Conservation (phyloP, 1,140 invertebrate species). For the Anadara kagoshimensis region DNA sequence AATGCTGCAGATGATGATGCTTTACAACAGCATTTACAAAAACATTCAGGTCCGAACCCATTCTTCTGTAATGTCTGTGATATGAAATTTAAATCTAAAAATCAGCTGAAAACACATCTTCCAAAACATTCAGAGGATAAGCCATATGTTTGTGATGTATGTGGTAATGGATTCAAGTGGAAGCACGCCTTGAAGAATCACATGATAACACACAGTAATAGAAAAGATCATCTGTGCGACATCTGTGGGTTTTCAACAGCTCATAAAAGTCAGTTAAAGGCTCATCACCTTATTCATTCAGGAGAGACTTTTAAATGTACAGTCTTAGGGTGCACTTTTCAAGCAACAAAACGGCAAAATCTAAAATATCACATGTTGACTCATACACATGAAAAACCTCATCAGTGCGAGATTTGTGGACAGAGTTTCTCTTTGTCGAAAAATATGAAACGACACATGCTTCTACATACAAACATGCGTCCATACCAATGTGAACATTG, state of each 20-base stretch:
- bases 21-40: conserved; percentile 74
- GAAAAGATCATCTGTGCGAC: conserved; percentile 77
- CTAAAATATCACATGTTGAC: conserved; percentile 75
- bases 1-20: conserved; percentile 72
- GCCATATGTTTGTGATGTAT: conserved; percentile 78
- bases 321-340: conserved; percentile 72
- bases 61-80: conserved; percentile 78
- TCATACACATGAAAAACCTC: conserved; percentile 78
- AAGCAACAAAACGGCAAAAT: conserved; percentile 75
- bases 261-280: conserved; percentile 78
- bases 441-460: conserved; percentile 67
- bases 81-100: conserved; percentile 75
- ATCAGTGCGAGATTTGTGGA: conserved; percentile 80
- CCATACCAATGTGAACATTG: conserved; percentile 71
- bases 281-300: conserved; percentile 77
- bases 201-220: conserved; percentile 75
- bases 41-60: conserved; percentile 75
- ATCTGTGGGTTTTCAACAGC: conserved; percentile 78
- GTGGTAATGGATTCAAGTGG: conserved; percentile 79
- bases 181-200: conserved; percentile 77
- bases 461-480: conserved; percentile 59
- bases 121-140: conserved; percentile 76
- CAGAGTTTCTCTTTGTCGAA: conserved; percentile 68
- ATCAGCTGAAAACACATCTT: conserved; percentile 75
- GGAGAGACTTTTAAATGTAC: conserved; percentile 77